phyloP scores from a whole-genome alignment of 2,888 invertebrate genomes.

The Drosophila melanocephala region DNA sequence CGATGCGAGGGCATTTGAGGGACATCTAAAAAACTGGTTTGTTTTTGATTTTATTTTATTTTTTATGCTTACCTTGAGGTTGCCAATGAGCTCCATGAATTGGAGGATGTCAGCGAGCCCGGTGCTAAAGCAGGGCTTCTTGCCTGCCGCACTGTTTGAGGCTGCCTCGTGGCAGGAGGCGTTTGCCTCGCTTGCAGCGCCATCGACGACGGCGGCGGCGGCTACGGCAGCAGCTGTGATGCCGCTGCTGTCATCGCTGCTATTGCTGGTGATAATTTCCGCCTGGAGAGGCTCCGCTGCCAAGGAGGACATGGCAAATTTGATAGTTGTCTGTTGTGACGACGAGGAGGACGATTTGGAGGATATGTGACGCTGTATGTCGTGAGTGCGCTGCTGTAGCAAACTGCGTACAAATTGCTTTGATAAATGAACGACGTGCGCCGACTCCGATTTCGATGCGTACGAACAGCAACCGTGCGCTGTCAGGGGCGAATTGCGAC shows the following conservation, averaged over 20 bases:
- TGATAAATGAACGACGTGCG: conserved; percentile 50
- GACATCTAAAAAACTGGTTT: conserved; percentile 34
- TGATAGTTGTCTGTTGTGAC: conserved; percentile 75
- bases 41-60: not conserved
- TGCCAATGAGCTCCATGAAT: conserved; percentile 90
- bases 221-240: conserved; percentile 35
- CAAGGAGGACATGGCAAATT: conserved; percentile 82
- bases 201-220: conserved; percentile 36
- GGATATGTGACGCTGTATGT: conserved; percentile 70
- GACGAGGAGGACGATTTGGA: conserved; percentile 3
- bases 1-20: conserved; percentile 46
- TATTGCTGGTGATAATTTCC: conserved; percentile 49
- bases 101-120: conserved; percentile 85
- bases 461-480: conserved; percentile 70
- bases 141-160: conserved; percentile 58
- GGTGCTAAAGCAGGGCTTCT: conserved; percentile 83
- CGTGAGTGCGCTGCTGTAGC: conserved; percentile 66
- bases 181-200: conserved; percentile 21
- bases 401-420: conserved; percentile 52
- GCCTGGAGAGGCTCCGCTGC: conserved; percentile 79
- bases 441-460: conserved; percentile 62
- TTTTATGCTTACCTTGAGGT: conserved; percentile 88
- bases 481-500: conserved; percentile 73
- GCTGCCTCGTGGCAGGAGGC: conserved; percentile 55
- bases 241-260: conserved; percentile 18